Evolutionary conservation across 2,797 vertebrate genomes (phyloP), one percentile per base, ranked within the genome.

Genomic region (Poeciliopsis gracilis): DNA sequence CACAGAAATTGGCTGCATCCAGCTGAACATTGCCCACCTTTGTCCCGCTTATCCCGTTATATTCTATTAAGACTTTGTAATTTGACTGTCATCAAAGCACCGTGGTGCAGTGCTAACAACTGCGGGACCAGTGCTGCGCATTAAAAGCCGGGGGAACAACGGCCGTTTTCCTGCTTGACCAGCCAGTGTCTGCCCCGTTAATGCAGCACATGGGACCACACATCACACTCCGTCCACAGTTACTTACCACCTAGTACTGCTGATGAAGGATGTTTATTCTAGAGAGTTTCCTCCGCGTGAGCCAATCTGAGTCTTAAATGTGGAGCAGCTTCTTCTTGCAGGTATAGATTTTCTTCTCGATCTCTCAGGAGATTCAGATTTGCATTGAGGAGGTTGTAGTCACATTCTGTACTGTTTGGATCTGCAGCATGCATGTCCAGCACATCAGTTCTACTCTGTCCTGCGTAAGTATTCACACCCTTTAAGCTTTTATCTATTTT

Each of bases 1-100:
- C 92, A 92, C 93, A 93, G 91, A 94, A 95, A 95, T 90, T 92
- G 92, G 91, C 88, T 91, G 92, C 95, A 93, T 94, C 95, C 93
- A 93, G 91, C 92, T 89, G 95, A 95, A 96, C 95, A 95, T 95
- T 95, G 94, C 93, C 93, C 92, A 95, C 95, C 95, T 96, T 96
- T 96, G 95, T 96, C 94, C 94, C 90, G 81, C 89, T 72, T 77
- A 76, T 90, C 91, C 92, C 86, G 81, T 92, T 92, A 88, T 94
- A 93, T 94, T 95, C 95, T 95, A 94, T 95, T 94, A 95, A 94
- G 93, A 94, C 92, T 93, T 93, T 94, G 94, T 95, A 93, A 95
- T 94, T 94, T 94, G 94, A 95, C 94, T 91, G 92, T 95, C 94
- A 93, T 93, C 88, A 86, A 88, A 92, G 92, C 93, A 89, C 93